Evolutionary conservation across 2,888 invertebrate genomes (phyloP).

Genomic region (Periphyllus acericola): DNA sequence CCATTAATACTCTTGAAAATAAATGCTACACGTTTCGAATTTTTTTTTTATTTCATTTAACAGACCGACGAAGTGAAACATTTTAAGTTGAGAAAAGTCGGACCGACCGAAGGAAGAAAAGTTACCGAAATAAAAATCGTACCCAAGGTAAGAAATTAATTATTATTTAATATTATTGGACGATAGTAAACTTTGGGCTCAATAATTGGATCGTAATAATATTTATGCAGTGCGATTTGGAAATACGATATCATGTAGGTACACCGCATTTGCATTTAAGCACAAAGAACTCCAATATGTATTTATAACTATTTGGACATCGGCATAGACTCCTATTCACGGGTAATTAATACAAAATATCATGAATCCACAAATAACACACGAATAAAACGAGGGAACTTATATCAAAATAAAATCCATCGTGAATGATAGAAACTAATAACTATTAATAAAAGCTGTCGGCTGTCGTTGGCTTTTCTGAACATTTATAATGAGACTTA

Average conservation of each 20-base stretch:
- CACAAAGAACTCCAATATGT: neutral
- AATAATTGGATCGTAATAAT: neutral
- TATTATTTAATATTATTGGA: neutral
- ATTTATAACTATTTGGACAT: neutral
- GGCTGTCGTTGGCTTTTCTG: neutral
- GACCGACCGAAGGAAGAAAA: slow-evolving; percentile 47
- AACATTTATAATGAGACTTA: neutral
- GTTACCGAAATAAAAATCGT: slow-evolving; percentile 59
- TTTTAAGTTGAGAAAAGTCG: slow-evolving; percentile 58
- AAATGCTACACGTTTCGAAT: neutral
- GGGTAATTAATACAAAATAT: neutral
- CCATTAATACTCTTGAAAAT: neutral
- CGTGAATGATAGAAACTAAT: neutral
- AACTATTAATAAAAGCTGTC: neutral
- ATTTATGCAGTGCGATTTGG: neutral
- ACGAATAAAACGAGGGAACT: neutral
- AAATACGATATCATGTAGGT: neutral
- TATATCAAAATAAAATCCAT: too few relatives aligned
- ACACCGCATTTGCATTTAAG: neutral
- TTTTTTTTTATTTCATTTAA: neutral
- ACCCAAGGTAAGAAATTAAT: slow-evolving; percentile 43
- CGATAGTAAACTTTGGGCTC: too few relatives aligned
- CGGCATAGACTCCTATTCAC: neutral
- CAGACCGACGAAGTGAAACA: slow-evolving; percentile 46
- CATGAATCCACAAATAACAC: neutral